Conservation (phyloP, 2,113 vertebrate species). For the Bufo bufo region DNA sequence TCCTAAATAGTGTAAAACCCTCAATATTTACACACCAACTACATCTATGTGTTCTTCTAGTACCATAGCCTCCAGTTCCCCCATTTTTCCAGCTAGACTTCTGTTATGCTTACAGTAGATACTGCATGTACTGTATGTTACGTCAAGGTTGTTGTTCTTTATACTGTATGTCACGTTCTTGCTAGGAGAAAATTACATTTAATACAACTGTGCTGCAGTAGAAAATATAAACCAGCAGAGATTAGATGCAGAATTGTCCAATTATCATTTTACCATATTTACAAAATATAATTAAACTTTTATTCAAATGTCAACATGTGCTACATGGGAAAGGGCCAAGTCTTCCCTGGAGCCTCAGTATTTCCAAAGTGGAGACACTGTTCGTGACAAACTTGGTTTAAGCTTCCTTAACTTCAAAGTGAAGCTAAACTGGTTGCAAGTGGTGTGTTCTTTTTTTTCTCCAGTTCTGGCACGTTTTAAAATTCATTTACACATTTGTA, state of each 20-base stretch:
- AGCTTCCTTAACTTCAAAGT: conserved; percentile 24
- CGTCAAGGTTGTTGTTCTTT: background rate
- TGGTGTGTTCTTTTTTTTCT: background rate
- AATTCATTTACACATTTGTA: conserved; percentile 43
- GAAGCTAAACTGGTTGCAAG: conserved; percentile 20
- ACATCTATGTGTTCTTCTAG: no score
- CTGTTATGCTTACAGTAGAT: no score
- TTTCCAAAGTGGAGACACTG: conserved; percentile 6
- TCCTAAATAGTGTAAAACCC: no score
- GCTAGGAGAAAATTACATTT: background rate
- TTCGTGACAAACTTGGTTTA: conserved; percentile 5
- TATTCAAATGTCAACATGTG: background rate
- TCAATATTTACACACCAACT: no score
- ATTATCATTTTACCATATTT: background rate
- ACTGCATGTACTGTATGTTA: no score
- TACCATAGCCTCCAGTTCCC: no score
- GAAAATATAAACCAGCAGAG: background rate
- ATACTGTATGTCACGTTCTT: background rate
- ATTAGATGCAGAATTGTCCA: background rate
- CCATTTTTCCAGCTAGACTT: no score
- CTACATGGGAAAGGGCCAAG: background rate
- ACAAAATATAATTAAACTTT: background rate
- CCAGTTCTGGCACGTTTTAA: conserved; percentile 6
- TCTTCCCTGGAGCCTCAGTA: background rate
- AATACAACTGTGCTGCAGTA: background rate